These are phyloP conservation scores for Oikopleura vanhoeffeni DNA, from an alignment of 23 tunicate genomes.

Conservation along the genomic window DNA sequence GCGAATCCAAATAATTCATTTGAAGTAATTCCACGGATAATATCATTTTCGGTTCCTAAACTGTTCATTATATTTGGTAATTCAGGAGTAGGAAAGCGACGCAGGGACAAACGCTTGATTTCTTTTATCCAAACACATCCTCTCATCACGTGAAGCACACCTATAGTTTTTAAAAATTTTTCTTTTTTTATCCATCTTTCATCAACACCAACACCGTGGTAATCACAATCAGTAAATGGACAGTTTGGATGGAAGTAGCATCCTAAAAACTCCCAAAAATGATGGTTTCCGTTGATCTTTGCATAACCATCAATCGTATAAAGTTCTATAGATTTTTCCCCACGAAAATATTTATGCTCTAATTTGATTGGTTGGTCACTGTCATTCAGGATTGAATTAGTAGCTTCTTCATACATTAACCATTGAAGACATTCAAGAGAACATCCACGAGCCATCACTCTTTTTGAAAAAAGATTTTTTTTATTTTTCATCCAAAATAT, in stretches of 20 bases:
- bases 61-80: not conserved
- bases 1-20: not conserved
- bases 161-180: not conserved
- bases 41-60: not conserved
- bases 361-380: not conserved
- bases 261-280: not conserved
- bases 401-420: not conserved
- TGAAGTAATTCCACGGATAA: not conserved
- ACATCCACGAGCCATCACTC: not conserved
- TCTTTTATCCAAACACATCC: conserved; percentile 1
- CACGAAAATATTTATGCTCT: not conserved
- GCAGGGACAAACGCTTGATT: not conserved
- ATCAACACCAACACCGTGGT: not conserved
- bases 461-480: not conserved
- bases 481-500: too few relatives aligned
- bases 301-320: not conserved
- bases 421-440: not conserved
- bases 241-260: not conserved
- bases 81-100: not conserved
- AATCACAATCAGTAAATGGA: not conserved
- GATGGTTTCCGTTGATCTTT: not conserved
- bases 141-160: not conserved
- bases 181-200: not conserved
- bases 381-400: not conserved
- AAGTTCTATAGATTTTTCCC: not conserved